A percentile compares a stretch with the other conserved stretches of the same genome.
Conservation (phyloP, 2,113 vertebrate genomes). For the Bungarus multicinctus region DNA sequence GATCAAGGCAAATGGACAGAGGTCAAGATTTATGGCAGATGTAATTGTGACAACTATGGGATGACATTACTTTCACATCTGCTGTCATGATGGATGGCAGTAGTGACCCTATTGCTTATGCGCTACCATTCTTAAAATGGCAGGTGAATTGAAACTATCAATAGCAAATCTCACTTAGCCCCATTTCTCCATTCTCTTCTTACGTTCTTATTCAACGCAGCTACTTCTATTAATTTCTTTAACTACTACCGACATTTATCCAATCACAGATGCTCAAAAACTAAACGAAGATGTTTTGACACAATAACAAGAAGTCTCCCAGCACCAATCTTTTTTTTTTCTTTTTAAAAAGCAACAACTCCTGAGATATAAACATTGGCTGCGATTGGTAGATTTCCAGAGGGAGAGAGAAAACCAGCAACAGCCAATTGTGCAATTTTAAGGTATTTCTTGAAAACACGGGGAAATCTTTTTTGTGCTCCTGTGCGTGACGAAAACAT, state of each 20-base stretch:
- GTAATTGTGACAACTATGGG: neutral
- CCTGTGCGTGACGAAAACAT: slow-evolving; percentile 26
- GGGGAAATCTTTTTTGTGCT: slow-evolving; percentile 38
- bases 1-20: neutral
- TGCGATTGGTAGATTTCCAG: slow-evolving; percentile 24
- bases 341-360: neutral
- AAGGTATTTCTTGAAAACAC: slow-evolving; percentile 38
- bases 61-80: neutral
- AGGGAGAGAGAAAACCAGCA: slow-evolving; percentile 3
- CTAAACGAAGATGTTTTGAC: slow-evolving; percentile 27
- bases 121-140: neutral
- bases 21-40: neutral
- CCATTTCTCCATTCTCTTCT: neutral
- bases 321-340: neutral
- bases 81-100: neutral
- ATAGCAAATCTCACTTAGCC: neutral
- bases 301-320: slow-evolving; percentile 28
- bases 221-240: neutral
- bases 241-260: neutral
- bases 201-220: neutral
- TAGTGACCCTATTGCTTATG: neutral
- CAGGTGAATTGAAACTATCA: neutral
- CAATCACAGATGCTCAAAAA: neutral
- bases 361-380: neutral
- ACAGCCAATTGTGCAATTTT: slow-evolving; percentile 35